Percentiles rank a stretch among this genome's conserved stretches.
phyloP scores from a whole-genome alignment of 2,888 invertebrate genomes.

The Erebia aethiops region DNA sequence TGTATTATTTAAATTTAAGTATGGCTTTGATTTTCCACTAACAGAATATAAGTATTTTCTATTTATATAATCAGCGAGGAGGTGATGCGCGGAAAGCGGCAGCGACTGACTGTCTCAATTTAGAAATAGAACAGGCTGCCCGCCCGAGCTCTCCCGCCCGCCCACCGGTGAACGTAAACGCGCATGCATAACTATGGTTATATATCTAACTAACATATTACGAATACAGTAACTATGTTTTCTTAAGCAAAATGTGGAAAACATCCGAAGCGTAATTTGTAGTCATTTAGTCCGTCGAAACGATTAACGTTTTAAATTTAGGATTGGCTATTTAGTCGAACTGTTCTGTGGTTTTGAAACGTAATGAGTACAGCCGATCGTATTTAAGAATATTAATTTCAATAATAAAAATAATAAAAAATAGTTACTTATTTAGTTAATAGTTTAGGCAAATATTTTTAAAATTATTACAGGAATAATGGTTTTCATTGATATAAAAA shows the following conservation, averaged over 20 bases:
- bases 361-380: no score
- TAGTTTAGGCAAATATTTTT: no score
- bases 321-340: background rate
- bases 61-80: constrained; percentile 66
- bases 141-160: constrained; percentile 38
- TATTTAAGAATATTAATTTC: no score
- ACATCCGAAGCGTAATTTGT: background rate
- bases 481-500: no score
- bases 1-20: background rate
- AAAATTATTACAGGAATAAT: no score
- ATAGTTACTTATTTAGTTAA: no score
- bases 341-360: background rate
- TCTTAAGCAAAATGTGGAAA: constrained; percentile 22
- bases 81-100: constrained; percentile 77
- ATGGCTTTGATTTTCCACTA: constrained; percentile 13
- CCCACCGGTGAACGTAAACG: constrained; percentile 42
- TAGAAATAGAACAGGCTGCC: constrained; percentile 81
- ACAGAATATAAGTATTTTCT: constrained; percentile 32
- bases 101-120: constrained; percentile 80
- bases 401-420: no score
- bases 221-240: constrained; percentile 20
- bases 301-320: background rate
- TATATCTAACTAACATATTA: constrained; percentile 20
- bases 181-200: constrained; percentile 26
- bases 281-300: background rate